Base-by-base conservation (phyloP, 2,113 vertebrate genomes). In the Tupaia chinensis region DNA sequence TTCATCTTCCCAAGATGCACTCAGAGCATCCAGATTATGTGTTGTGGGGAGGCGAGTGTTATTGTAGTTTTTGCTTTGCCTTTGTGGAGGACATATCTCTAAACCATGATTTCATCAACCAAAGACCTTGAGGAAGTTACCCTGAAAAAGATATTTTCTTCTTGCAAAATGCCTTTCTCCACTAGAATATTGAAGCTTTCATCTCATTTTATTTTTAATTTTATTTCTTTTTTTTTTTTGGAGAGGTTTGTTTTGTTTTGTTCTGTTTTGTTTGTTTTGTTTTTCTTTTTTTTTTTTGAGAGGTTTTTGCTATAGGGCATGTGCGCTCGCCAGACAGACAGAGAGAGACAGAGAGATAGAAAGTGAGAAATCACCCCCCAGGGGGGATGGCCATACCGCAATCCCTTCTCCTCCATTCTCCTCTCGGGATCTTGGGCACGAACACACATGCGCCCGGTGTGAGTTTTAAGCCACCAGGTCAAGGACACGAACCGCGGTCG, bases 1-100 rank as follows among this genome's bases (percentile, higher is more conserved):
- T 98, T 98, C 98, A 97, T 98, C 95, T 93, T 97, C 98, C 97
- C 98, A 97, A 98, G 98, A 98, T 98, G 97, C 98, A 98, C 97
- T 96, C 92, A 93, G 86, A 95, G 87, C 87, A 61, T 85, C 77
- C 95, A 94, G 95, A 88, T 90, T 94, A 91, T 93, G 73, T 88
- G 20, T 60, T 17, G 54, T 29, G 76, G 14, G 53, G 27, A 56
- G 76, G 54, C 44, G 58, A 60, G 11, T 60, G 58, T 60, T 60
- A 60, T 60, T 69, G 82, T 82, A 68, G 87, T 54, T 74, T 94
- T 92, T 74, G 27, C 76, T 66, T 85, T 85, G 74, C 76, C 78
- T 95, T 74, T 63, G 32, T 65, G 27, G 56, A 89, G 53, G 93
- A 61, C 60, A 7, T 10, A 9, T 53, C 97, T 95, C 85, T 25